Base-by-base conservation (phyloP, 2,797 vertebrate species). In the Diceros bicornis region DNA sequence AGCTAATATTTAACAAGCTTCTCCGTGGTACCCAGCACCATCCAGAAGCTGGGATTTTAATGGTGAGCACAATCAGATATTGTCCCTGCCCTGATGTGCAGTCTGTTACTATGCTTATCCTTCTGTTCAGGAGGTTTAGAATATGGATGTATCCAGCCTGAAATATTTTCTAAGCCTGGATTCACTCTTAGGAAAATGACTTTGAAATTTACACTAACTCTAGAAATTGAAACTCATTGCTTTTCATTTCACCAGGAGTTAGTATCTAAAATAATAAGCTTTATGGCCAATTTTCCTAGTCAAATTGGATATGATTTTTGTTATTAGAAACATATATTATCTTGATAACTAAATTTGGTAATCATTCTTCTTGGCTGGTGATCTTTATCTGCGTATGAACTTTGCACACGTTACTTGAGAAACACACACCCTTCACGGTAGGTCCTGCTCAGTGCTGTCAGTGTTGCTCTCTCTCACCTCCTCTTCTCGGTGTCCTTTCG, bases 401-500 rank as follows among this genome's bases (percentile, higher is more conserved):
- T 55, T 71, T 64, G 47, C 10, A 47, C 10, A 37, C 20, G 12
- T 78, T 68, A 14, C 57, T 29, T 92, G 85, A 59, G 71, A 83
- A 72, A 50, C 52, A 34, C 20, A 47, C 47, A n/a, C 16, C 13
- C 10, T 37, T 89, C 62, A 0, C 27, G 3, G 27, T 14, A 18
- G 72, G 16, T 29, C n/a, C 81, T 75, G 27, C 27, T 74, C 2
- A 4, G 29, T 64, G 0, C 52, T 5, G 5, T 17, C 41, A 17
- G 29, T 11, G 34, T 69, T 10, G 37, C 23, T 52, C 32, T 47
- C 41, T 72, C 84, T 97, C 81, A 57, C 82, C 3, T 32, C 12
- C 55, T 95, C 91, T 89, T 96, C 32, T 92, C 88, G 9, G 3
- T 93, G 59, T 95, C 34, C 59, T 94, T 87, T 68, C 86, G 69